Evolutionary conservation across 2,113 vertebrate species (phyloP).

Genomic region (Suncus etruscus): DNA sequence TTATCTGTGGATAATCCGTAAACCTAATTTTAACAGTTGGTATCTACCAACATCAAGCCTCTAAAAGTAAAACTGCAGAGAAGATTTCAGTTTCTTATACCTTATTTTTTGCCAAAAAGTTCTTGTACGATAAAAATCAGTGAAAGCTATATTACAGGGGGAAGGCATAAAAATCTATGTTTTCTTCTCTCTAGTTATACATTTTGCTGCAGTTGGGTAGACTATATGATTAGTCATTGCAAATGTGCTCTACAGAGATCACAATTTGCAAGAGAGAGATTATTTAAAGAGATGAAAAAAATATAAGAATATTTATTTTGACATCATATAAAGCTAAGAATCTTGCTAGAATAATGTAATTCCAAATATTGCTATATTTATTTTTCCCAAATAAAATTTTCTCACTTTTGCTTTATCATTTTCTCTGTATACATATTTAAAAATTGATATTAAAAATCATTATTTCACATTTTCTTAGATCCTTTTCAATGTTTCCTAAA

Average conservation of each 20-base stretch:
- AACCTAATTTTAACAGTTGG: slow-evolving; percentile 21
- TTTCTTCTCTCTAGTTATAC: neutral
- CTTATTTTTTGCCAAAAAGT: slow-evolving; percentile 24
- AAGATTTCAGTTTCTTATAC: slow-evolving; percentile 9
- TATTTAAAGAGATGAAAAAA: no score
- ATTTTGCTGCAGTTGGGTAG: neutral
- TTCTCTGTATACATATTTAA: no score
- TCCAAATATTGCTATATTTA: no score
- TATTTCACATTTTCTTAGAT: no score
- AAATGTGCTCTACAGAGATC: neutral
- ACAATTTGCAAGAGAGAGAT: no score
- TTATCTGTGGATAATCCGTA: slow-evolving; percentile 31
- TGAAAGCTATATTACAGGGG: neutral
- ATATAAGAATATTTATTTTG: no score
- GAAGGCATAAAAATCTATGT: neutral
- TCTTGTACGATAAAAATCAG: neutral
- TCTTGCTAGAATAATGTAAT: no score
- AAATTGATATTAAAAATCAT: no score
- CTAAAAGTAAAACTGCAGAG: slow-evolving; percentile 30
- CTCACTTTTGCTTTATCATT: no score
- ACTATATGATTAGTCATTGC: neutral
- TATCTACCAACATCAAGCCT: slow-evolving; percentile 11
- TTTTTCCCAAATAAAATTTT: no score
- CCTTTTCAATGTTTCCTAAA: no score
- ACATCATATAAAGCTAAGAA: no score